A percentile compares a stretch with the other conserved stretches of the same genome.
Conservation (phyloP, 2,888 invertebrate species). For the Drosophila neotestacea region DNA sequence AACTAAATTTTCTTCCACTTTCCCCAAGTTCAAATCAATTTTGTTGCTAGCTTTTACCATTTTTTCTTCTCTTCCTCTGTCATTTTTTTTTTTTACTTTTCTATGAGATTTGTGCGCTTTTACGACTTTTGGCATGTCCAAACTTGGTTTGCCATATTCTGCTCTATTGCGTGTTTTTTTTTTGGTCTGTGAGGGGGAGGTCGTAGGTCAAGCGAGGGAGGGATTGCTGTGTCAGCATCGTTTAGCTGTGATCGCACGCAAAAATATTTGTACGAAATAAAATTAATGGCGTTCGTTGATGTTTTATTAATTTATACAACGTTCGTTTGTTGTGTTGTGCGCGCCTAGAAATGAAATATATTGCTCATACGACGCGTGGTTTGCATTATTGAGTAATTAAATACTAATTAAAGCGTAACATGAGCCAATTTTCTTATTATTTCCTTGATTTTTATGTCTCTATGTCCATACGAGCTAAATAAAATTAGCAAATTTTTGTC, state of each 20-base stretch:
- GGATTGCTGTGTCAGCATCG: constrained; percentile 54
- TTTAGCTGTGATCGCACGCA: constrained; percentile 68
- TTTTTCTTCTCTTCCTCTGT: not conserved
- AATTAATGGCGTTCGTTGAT: constrained; percentile 76
- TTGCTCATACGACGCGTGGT: constrained; percentile 70
- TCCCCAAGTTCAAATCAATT: constrained; percentile 71
- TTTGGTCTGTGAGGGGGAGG: not conserved
- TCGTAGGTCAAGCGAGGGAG: not conserved
- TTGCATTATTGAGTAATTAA: constrained; percentile 78
- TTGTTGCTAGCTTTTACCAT: constrained; percentile 48
- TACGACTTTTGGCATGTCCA: constrained; percentile 74
- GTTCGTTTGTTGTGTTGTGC: constrained; percentile 16
- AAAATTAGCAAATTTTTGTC: constrained; percentile 11
- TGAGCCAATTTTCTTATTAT: constrained; percentile 61
- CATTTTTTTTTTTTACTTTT: constrained; percentile 42
- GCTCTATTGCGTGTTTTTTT: constrained; percentile 44
- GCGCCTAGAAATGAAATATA: constrained; percentile 59
- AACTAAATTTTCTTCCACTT: constrained; percentile 67
- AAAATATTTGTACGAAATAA: constrained; percentile 76
- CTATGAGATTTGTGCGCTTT: constrained; percentile 74
- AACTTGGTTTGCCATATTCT: constrained; percentile 29
- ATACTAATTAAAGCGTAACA: constrained; percentile 78
- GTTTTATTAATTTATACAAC: constrained; percentile 79
- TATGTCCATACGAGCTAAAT: constrained; percentile 1
- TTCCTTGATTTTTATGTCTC: constrained; percentile 22